Percentiles rank a stretch among this genome's conserved stretches.
These are phyloP conservation scores for Disparrhopalites patrizii DNA, from an alignment of 2,888 invertebrate genomes.

Conservation along the genomic window DNA sequence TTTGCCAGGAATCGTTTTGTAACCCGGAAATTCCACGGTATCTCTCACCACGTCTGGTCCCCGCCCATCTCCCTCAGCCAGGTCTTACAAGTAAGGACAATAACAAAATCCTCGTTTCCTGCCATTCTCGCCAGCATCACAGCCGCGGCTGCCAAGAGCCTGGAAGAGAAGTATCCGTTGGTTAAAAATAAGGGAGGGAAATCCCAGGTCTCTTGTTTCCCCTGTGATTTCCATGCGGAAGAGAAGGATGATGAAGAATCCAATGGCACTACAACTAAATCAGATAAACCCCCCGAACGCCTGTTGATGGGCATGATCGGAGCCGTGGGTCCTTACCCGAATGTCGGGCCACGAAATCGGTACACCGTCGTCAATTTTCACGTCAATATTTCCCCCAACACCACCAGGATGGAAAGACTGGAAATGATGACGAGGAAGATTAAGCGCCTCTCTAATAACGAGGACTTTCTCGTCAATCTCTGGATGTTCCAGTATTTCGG, in stretches of 20 bases:
- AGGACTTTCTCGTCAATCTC: slow-evolving; percentile 32
- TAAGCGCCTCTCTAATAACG: slow-evolving; percentile 24
- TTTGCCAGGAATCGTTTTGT: slow-evolving; percentile 33
- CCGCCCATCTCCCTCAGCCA: slow-evolving; percentile 25
- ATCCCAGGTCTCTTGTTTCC: not conserved
- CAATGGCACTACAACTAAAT: too few relatives aligned
- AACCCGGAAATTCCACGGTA: slow-evolving; percentile 31
- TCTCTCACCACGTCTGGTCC: slow-evolving; percentile 35
- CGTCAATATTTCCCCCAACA: not conserved
- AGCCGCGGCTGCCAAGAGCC: slow-evolving; percentile 30
- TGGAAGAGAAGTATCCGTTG: slow-evolving; percentile 31
- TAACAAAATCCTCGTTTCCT: slow-evolving; percentile 32
- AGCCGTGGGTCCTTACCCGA: slow-evolving; percentile 38
- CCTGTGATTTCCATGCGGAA: not conserved
- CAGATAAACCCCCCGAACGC: slow-evolving; percentile 18
- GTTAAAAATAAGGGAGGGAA: not conserved
- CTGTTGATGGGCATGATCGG: slow-evolving; percentile 37
- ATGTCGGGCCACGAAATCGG: slow-evolving; percentile 35
- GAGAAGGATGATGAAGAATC: not conserved
- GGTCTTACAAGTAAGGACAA: slow-evolving; percentile 27
- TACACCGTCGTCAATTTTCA: slow-evolving; percentile 38
- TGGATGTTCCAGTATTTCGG: slow-evolving; percentile 41
- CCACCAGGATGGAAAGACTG: slow-evolving; percentile 27
- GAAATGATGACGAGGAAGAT: slow-evolving; percentile 30
- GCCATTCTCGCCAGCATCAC: slow-evolving; percentile 33